Evolutionary conservation across 2,888 invertebrate genomes (phyloP).

Genomic region (Mamestra brassicae): DNA sequence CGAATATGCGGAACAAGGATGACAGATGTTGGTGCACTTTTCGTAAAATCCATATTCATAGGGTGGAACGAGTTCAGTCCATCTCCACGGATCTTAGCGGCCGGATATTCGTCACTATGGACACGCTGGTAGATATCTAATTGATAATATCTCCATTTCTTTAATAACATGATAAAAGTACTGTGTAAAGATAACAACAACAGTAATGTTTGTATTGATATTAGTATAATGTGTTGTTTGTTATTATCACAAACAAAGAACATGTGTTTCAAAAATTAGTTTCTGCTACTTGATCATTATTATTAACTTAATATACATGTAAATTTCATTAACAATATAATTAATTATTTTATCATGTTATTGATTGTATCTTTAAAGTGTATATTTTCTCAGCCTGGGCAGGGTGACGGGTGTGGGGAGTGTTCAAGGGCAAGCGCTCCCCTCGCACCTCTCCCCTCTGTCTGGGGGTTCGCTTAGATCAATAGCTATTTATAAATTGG

Average conservation of each 20-base stretch:
- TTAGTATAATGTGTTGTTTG: not conserved
- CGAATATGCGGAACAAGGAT: slow-evolving; percentile 55
- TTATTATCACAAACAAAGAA: slow-evolving; percentile 32
- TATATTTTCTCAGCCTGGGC: not conserved
- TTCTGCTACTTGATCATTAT: not conserved
- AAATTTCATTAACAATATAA: not conserved
- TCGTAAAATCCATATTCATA: slow-evolving; percentile 54
- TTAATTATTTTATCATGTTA: slow-evolving; percentile 29
- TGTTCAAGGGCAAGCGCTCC: not conserved
- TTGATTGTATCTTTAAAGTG: not conserved
- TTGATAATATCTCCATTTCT: slow-evolving; percentile 3
- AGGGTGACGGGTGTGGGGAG: not conserved
- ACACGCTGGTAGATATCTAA: slow-evolving; percentile 24
- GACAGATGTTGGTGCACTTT: slow-evolving; percentile 31
- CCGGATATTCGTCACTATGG: slow-evolving; percentile 5
- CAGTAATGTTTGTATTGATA: slow-evolving; percentile 31
- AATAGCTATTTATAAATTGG: slow-evolving; percentile 43
- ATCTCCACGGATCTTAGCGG: not conserved
- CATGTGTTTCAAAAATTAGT: not conserved
- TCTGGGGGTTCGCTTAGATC: slow-evolving; percentile 12
- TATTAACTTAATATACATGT: not conserved
- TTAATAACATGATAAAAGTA: slow-evolving; percentile 23
- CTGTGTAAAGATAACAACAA: slow-evolving; percentile 13
- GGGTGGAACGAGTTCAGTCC: slow-evolving; percentile 27
- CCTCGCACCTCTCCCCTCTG: not conserved